These are phyloP conservation scores for Drosophila prostipennis DNA, from an alignment of 2,888 invertebrate species.

Conservation along the genomic window DNA sequence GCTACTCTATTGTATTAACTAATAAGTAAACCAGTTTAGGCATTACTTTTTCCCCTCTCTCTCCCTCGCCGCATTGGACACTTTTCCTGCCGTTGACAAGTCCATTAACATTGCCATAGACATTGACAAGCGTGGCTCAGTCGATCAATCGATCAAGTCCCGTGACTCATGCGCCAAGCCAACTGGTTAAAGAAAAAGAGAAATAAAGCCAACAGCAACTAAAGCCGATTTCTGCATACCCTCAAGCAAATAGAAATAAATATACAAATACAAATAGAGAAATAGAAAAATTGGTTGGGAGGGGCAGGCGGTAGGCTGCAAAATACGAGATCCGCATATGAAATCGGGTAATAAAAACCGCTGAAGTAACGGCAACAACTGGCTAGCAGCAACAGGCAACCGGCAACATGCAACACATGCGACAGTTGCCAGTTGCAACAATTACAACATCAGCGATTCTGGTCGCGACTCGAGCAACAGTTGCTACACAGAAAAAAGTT, in stretches of 20 bases:
- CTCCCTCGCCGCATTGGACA: background rate
- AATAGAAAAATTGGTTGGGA: background rate
- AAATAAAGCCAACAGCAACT: background rate
- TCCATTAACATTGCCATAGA: constrained; percentile 39
- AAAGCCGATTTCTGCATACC: constrained; percentile 10
- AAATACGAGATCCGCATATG: constrained; percentile 26
- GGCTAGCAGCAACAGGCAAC: constrained; percentile 6
- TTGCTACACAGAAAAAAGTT: constrained; percentile 10
- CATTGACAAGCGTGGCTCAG: constrained; percentile 24
- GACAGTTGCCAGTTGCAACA: constrained; percentile 55
- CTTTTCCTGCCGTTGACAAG: constrained; percentile 15
- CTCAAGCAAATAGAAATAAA: constrained; percentile 2
- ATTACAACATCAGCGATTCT: constrained; percentile 75
- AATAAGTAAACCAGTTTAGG: constrained; percentile 4
- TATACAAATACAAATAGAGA: background rate
- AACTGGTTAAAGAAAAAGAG: background rate
- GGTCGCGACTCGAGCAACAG: constrained; percentile 52
- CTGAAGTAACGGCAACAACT: constrained; percentile 34
- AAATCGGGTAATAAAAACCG: constrained; percentile 27
- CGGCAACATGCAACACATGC: constrained; percentile 52
- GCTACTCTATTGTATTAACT: background rate
- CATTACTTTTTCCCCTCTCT: background rate
- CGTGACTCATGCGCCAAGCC: constrained; percentile 24
- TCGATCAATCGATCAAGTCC: constrained; percentile 18
- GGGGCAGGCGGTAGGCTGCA: background rate